Conservation (phyloP, 2,113 vertebrate species). For the Grallaria varia region DNA sequence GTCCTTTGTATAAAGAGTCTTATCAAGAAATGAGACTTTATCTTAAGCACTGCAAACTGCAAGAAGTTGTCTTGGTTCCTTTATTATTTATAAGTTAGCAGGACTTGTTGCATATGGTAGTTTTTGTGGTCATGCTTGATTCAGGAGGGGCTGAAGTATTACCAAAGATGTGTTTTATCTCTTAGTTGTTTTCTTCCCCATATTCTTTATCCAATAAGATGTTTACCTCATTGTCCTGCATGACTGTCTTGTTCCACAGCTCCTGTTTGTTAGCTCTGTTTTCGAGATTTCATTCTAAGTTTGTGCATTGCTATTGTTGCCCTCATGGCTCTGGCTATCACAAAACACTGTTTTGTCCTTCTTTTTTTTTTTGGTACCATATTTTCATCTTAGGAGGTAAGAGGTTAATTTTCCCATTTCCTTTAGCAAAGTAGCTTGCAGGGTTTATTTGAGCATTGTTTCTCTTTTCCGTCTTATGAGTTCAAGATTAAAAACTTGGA, state of each 20-base stretch:
- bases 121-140: background rate
- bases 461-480: background rate
- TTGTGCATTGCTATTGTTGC: background rate
- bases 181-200: too few species aligned
- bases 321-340: background rate
- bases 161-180: background rate
- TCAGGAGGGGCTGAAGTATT: background rate
- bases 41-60: background rate
- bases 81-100: background rate
- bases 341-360: background rate
- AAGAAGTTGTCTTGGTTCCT: background rate
- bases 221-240: background rate
- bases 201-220: too few species aligned
- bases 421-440: background rate
- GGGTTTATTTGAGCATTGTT: background rate
- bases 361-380: background rate
- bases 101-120: background rate
- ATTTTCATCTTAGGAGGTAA: background rate
- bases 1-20: background rate
- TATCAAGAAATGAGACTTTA: background rate
- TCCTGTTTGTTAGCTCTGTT: background rate
- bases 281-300: background rate
- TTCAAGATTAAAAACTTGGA: slow-evolving; percentile 39
- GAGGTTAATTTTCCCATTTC: slow-evolving; percentile 17
- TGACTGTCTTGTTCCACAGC: background rate